Evolutionary conservation across 2,888 invertebrate genomes (phyloP).

Genomic region (Sarcophaga rosellei): DNA sequence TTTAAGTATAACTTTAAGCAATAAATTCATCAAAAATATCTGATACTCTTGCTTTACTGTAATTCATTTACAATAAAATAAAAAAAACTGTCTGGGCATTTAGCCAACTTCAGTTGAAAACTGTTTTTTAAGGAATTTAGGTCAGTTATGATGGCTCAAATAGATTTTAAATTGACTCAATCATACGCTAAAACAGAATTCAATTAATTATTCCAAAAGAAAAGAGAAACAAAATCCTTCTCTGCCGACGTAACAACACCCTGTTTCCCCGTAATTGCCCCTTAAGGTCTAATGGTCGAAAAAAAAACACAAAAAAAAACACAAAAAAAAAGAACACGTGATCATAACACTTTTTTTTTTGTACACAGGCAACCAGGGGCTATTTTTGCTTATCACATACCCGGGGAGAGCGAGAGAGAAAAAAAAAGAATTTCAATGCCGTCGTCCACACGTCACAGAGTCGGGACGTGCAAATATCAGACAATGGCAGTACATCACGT

Average conservation of each 20-base stretch:
- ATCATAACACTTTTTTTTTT: constrained; percentile 29
- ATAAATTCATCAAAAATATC: constrained; percentile 1
- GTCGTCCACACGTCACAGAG: background rate
- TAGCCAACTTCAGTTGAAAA: constrained; percentile 18
- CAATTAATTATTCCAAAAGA: constrained; percentile 12
- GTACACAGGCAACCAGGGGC: background rate
- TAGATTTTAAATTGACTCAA: background rate
- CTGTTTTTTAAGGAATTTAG: constrained; percentile 17
- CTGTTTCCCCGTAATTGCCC: too few relatives aligned
- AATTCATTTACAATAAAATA: background rate
- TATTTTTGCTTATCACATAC: background rate
- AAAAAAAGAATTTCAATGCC: constrained; percentile 32
- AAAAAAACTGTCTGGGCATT: constrained; percentile 10
- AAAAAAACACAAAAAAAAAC: background rate
- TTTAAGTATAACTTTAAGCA: background rate
- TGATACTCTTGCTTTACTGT: background rate
- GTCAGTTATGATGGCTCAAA: constrained; percentile 27
- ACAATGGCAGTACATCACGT: constrained; percentile 15
- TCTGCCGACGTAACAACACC: background rate
- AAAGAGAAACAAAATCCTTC: constrained; percentile 10
- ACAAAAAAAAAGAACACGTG: constrained; percentile 47
- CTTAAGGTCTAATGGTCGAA: background rate
- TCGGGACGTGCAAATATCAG: background rate
- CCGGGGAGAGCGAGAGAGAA: background rate
- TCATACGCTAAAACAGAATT: constrained; percentile 23